A percentile compares a stretch with the other conserved stretches of the same genome.
phyloP scores from a whole-genome alignment of 2,797 vertebrate genomes.

The Sebastes steindachneri region DNA sequence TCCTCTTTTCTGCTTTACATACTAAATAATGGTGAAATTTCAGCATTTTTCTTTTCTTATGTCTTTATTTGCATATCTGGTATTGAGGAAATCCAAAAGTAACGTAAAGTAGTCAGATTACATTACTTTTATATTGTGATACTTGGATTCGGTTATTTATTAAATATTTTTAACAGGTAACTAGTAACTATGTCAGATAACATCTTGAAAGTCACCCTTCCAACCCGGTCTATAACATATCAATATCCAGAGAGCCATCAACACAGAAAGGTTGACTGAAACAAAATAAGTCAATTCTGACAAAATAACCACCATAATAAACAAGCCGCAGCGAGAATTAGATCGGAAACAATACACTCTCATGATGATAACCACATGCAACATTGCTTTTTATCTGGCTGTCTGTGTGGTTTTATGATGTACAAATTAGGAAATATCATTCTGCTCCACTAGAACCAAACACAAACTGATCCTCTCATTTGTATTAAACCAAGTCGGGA shows the following conservation, averaged over 20 bases:
- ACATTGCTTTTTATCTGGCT: slow-evolving; percentile 30
- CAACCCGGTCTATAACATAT: background rate
- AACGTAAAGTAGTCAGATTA: no score
- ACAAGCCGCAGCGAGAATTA: slow-evolving; percentile 3
- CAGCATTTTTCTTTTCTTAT: no score
- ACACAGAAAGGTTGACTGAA: slow-evolving; percentile 1
- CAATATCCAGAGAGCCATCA: slow-evolving; percentile 5
- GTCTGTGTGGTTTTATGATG: slow-evolving; percentile 17
- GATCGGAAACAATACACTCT: slow-evolving; percentile 9
- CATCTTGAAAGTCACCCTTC: no score
- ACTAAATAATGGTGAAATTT: no score
- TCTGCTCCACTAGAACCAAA: slow-evolving; percentile 25
- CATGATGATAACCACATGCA: slow-evolving; percentile 17
- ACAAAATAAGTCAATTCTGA: slow-evolving; percentile 19
- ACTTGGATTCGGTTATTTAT: no score
- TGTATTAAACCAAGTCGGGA: slow-evolving; percentile 8
- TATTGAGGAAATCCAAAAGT: no score
- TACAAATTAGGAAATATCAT: slow-evolving; percentile 22
- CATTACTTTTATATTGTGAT: no score
- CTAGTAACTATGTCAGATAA: no score
- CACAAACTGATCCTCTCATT: slow-evolving; percentile 16
- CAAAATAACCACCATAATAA: slow-evolving; percentile 17
- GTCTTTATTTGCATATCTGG: no score
- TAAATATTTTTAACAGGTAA: no score
- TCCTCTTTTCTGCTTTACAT: no score